These are phyloP conservation scores for Lasiurus cinereus DNA, from an alignment of 2,113 vertebrate genomes.

Conservation along the genomic window DNA sequence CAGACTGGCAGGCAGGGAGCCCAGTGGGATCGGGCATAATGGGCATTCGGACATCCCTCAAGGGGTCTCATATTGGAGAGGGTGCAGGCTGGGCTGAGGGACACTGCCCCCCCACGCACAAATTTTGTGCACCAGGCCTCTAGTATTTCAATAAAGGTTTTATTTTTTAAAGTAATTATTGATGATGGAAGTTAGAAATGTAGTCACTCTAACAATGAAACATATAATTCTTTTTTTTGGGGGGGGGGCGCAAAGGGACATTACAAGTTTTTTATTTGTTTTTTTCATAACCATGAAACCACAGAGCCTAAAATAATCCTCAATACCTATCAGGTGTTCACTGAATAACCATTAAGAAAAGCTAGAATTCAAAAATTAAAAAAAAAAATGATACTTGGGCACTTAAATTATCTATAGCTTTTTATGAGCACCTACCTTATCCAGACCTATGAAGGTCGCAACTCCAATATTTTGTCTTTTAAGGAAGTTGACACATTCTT, in stretches of 20 bases:
- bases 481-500: conserved; percentile 96
- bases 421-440: conserved; percentile 90
- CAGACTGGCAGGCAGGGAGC: too few relatives aligned
- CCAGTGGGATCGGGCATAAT: too few relatives aligned
- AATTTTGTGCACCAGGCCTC: too few relatives aligned
- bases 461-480: conserved; percentile 93
- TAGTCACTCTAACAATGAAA: not conserved
- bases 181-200: not conserved
- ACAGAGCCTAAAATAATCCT: conserved; percentile 14
- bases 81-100: too few relatives aligned
- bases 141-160: not conserved
- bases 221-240: not conserved
- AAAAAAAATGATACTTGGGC: not conserved
- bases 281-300: not conserved
- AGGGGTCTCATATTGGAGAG: too few relatives aligned
- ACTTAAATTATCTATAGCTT: conserved; percentile 5
- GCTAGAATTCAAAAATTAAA: not conserved
- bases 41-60: too few relatives aligned
- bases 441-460: conserved; percentile 97
- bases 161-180: not conserved
- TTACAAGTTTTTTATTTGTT: not conserved
- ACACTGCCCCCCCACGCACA: too few relatives aligned
- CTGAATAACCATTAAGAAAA: conserved; percentile 25
- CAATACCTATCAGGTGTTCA: not conserved
- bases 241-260: not conserved